Evolutionary conservation across 1,140 invertebrate genomes (phyloP), one percentile per base, ranked within the genome.

Genomic region (Brachionus koreanus): DNA sequence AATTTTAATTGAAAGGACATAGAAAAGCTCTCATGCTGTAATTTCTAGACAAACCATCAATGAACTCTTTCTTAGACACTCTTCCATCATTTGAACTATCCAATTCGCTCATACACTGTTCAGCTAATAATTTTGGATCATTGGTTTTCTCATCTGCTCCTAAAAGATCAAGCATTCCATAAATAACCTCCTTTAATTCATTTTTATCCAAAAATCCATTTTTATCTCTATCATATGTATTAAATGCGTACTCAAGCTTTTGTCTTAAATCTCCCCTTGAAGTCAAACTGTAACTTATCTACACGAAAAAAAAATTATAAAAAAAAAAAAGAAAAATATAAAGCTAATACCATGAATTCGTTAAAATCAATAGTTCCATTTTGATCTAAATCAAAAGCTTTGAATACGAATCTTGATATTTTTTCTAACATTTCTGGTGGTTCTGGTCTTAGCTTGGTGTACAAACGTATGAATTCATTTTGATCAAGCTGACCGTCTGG

Each of bases 61-160:
- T 79, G n/a, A 79, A 79, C 33, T 79, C 76, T 37, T 57, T 35
- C 43, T 82, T 82, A 9, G 79, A 65, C 19, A 82, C 65, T 39
- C 12, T 39, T 23, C 79, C 79, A 52, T 82, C 65, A 52, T 67
- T 65, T 23, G 19, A 35, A 6, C 2, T 7, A 52, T 82, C 79
- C 10, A 82, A 43, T 33, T 65, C 57, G 7, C 42, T 82, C 7
- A 82, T 82, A 19, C 57, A 82, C 12, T 82, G 46, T 46, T 82
- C n/a, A 13, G 61, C 61, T 12, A 82, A 46, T 1, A 69, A 3
- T 29, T 19, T 25, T 12, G 43, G 9, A 65, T 79, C 37, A 35
- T 65, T 57, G 6, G 0, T 61, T 61, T 39, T 63, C 43, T 79
- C 57, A 61, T 65, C 37, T 43, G 76, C 76, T 61, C 76, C 76